Conservation (phyloP, 2,113 vertebrate genomes). For the Rhea americana region DNA sequence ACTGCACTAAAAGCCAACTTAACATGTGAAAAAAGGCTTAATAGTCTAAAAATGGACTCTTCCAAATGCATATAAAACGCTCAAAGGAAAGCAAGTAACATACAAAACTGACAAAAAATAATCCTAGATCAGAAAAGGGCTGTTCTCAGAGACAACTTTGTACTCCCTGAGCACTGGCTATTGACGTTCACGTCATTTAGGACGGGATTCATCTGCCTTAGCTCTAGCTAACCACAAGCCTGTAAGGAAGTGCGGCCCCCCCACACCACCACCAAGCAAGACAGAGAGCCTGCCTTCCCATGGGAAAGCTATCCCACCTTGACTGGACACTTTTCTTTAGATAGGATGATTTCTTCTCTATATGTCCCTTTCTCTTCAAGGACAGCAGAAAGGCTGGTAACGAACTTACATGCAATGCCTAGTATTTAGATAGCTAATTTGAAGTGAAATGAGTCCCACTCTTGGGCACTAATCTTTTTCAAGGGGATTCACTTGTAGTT, state of each 20-base stretch:
- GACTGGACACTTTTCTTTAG: not conserved
- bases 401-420: not conserved
- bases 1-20: not conserved
- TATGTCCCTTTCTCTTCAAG: not conserved
- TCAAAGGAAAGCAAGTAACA: not conserved
- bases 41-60: slow-evolving; percentile 35
- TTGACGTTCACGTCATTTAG: not conserved
- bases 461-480: not conserved
- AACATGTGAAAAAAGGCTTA: not conserved
- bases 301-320: not conserved
- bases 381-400: not conserved
- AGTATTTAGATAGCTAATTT: not conserved
- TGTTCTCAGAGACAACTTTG: not conserved
- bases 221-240: not conserved
- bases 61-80: not conserved
- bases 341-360: not conserved
- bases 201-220: not conserved
- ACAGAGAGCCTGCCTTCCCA: not conserved
- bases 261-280: not conserved
- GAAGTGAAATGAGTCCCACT: not conserved
- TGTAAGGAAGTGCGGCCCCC: not conserved
- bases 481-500: not conserved
- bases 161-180: not conserved
- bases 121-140: not conserved
- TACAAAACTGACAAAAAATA: not conserved